Conservation (phyloP, 2,797 vertebrate species). For the Clarias fuscus region DNA sequence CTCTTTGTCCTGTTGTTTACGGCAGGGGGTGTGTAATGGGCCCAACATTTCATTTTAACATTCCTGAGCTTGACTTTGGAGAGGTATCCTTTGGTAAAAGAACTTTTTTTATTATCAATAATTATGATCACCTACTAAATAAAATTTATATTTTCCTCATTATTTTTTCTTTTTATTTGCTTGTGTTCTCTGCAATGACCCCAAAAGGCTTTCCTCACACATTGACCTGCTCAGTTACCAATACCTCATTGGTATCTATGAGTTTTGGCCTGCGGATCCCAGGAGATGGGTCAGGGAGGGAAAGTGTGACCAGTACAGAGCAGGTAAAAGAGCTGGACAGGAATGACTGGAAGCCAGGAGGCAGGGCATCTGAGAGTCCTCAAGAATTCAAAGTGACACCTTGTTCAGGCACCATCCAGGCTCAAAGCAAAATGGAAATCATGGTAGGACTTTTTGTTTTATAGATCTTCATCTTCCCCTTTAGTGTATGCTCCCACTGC, state of each 20-base stretch:
- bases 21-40: constrained; percentile 82
- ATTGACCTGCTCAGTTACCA: constrained; percentile 75
- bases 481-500: constrained; percentile 7
- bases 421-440: constrained; percentile 70
- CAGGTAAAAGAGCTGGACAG: constrained; percentile 57
- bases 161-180: constrained; percentile 8
- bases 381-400: constrained; percentile 81
- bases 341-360: constrained; percentile 60
- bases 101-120: constrained; percentile 24
- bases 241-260: constrained; percentile 81
- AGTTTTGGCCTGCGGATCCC: constrained; percentile 79
- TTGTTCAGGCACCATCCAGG: constrained; percentile 67
- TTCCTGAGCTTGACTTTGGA: constrained; percentile 79
- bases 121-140: not conserved
- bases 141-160: not conserved
- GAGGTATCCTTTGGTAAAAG: constrained; percentile 85
- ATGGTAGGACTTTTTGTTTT: constrained; percentile 68
- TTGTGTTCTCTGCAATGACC: not conserved
- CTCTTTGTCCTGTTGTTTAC: constrained; percentile 34
- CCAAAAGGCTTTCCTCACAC: constrained; percentile 81
- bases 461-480: not conserved
- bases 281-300: constrained; percentile 74
- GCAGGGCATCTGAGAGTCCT: constrained; percentile 53
- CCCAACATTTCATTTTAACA: constrained; percentile 82
- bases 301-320: constrained; percentile 65